phyloP scores from a whole-genome alignment of 2,888 invertebrate genomes.

The Catocala nupta region DNA sequence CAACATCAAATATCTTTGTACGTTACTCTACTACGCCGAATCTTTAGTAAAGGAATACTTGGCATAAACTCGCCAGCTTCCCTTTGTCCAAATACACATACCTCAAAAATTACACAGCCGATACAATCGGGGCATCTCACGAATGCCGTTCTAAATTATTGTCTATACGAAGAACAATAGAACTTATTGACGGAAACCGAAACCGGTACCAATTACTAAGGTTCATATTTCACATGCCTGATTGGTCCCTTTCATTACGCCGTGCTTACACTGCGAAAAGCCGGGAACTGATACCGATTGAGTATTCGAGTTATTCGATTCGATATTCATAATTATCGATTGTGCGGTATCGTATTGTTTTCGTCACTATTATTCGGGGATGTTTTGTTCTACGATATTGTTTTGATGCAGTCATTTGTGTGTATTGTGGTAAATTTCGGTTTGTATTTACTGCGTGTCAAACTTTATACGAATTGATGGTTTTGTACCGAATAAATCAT shows the following conservation, averaged over 20 bases:
- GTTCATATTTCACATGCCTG: slow-evolving; percentile 37
- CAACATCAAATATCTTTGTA: slow-evolving; percentile 11
- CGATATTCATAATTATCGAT: slow-evolving; percentile 44
- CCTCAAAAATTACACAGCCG: slow-evolving; percentile 22
- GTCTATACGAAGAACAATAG: slow-evolving; percentile 36
- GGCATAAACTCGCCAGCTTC: slow-evolving; percentile 18
- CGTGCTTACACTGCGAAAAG: slow-evolving; percentile 39
- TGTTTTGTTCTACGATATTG: slow-evolving; percentile 28
- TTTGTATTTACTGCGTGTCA: slow-evolving; percentile 12
- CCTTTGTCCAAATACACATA: slow-evolving; percentile 31
- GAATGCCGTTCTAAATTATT: slow-evolving; percentile 24
- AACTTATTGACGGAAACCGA: slow-evolving; percentile 36
- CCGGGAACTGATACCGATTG: slow-evolving; percentile 34
- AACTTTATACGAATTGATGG: background rate
- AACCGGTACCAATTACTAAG: slow-evolving; percentile 45
- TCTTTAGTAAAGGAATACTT: slow-evolving; percentile 29
- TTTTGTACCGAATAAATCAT: too few species aligned
- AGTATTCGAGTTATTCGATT: slow-evolving; percentile 33
- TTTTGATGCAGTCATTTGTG: slow-evolving; percentile 29
- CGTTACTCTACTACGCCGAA: background rate
- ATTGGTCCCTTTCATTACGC: slow-evolving; percentile 49
- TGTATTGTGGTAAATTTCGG: slow-evolving; percentile 9
- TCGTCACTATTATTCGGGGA: slow-evolving; percentile 38
- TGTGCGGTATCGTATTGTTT: slow-evolving; percentile 41
- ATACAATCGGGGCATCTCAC: slow-evolving; percentile 18